phyloP scores from a whole-genome alignment of 2,113 vertebrate species.

The Brachypteracias leptosomus region DNA sequence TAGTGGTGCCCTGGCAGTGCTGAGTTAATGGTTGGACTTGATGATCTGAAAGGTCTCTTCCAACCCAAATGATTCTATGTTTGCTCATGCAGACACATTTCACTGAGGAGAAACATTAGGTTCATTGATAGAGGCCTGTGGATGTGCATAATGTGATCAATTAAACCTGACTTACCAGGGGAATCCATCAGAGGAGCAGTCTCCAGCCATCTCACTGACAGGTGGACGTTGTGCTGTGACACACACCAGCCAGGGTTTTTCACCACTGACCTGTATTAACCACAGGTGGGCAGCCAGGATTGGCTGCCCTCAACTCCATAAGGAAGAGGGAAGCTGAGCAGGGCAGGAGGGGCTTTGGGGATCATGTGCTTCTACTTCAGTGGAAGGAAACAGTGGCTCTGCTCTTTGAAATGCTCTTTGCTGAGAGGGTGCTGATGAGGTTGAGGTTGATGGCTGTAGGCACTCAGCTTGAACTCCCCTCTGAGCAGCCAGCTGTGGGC shows the following conservation, averaged over 20 bases:
- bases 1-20: neutral
- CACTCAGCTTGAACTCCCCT: neutral
- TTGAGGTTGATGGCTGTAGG: neutral
- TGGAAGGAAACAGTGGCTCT: neutral
- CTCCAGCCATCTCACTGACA: neutral
- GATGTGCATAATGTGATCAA: neutral
- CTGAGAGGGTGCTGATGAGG: rapidly evolving
- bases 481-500: neutral
- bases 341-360: neutral
- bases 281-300: neutral
- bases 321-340: neutral
- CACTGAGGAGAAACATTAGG: neutral
- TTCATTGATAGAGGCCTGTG: neutral
- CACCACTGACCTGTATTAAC: neutral
- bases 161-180: neutral
- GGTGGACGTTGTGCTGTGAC: neutral
- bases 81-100: neutral
- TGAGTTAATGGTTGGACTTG: neutral
- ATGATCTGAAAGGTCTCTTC: neutral
- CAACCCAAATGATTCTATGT: neutral
- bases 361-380: neutral
- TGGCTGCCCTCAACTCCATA: neutral
- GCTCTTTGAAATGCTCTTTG: neutral
- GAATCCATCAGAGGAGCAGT: neutral
- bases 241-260: neutral